Evolutionary conservation across 92 coral and sea anemone species (phyloP).

Genomic region (Porites lobata): DNA sequence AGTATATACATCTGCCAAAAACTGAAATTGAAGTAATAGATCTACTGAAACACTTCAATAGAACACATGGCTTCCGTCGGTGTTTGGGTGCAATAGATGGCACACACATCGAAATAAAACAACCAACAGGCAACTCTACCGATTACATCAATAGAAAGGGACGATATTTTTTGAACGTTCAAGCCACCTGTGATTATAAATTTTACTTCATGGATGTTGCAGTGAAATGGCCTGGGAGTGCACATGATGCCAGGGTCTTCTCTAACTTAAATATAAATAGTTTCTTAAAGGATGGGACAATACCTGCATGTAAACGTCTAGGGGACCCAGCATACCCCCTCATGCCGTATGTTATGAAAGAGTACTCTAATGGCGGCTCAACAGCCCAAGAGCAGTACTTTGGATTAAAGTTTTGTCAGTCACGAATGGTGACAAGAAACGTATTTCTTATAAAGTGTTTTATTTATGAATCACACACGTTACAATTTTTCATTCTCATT

Average conservation of each 20-base stretch:
- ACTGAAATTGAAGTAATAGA: no score
- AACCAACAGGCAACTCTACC: conserved; percentile 51
- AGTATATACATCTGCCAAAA: no score
- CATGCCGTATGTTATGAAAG: conserved; percentile 80
- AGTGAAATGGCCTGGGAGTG: conserved; percentile 71
- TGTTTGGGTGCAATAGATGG: no score
- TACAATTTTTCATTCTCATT: no score
- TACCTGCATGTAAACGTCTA: conserved; percentile 59
- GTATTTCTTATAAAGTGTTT: no score
- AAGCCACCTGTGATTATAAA: conserved; percentile 63
- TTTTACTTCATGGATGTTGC: conserved; percentile 57
- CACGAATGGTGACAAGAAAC: conserved; percentile 24
- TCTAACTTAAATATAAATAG: conserved; percentile 20
- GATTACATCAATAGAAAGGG: conserved; percentile 52
- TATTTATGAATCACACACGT: no score
- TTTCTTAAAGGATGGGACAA: conserved; percentile 24
- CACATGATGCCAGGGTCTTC: conserved; percentile 74
- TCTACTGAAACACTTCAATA: no score
- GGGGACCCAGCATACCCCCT: conserved; percentile 82
- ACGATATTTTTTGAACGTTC: conserved; percentile 42
- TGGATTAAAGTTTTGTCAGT: conserved; percentile 63
- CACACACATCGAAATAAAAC: conserved; percentile 26
- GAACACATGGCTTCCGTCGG: no score
- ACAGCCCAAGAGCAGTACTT: conserved; percentile 71
- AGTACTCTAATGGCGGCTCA: conserved; percentile 61